phyloP scores from a whole-genome alignment of 2,113 vertebrate species.

The Cavia aperea region DNA sequence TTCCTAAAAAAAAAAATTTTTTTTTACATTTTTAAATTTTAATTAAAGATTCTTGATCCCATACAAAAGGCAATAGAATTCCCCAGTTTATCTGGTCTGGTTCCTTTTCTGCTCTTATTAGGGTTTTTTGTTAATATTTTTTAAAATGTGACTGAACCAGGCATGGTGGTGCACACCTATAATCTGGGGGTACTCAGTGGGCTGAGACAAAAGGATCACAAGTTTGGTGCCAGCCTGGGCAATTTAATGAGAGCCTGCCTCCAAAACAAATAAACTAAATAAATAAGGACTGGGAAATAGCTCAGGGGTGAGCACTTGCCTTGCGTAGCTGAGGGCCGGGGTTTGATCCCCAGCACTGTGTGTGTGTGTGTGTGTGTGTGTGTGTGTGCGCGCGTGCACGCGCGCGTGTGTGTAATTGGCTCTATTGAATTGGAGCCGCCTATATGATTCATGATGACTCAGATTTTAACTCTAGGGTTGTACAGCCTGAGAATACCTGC shows the following conservation, averaged over 20 bases:
- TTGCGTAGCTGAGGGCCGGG: background rate
- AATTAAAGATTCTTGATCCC: background rate
- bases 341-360: background rate
- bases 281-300: background rate
- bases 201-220: background rate
- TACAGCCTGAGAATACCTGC: slow-evolving; percentile 11
- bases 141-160: background rate
- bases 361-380: background rate
- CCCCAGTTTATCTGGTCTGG: background rate
- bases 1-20: background rate
- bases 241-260: background rate
- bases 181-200: background rate
- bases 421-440: background rate
- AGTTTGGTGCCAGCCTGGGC: background rate
- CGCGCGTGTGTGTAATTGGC: background rate
- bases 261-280: background rate
- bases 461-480: background rate
- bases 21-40: background rate
- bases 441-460: background rate
- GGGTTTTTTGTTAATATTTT: background rate
- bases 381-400: background rate
- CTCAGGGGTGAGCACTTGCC: background rate
- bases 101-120: background rate
- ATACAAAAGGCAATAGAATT: slow-evolving; percentile 8
- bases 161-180: background rate